phyloP scores from a whole-genome alignment of 2,113 vertebrate species.

The Sceloporus undulatus region DNA sequence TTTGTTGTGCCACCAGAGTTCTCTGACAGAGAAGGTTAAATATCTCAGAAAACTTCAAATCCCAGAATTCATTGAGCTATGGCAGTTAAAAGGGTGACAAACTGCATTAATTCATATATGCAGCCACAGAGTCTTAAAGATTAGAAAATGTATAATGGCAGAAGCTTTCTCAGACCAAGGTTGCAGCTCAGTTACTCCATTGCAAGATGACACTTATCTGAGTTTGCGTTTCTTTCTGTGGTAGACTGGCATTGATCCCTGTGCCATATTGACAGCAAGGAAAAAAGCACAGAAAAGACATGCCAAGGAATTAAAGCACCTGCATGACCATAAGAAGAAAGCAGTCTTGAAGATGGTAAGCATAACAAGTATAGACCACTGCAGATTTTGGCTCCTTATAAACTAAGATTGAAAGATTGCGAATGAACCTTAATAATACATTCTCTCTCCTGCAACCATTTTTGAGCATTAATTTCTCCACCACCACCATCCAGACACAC shows the following conservation, averaged over 20 bases:
- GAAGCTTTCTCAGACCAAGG: not conserved
- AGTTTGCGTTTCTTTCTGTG: conserved; percentile 23
- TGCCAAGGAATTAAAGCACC: conserved; percentile 71
- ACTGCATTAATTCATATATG: too few species aligned
- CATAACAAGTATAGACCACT: conserved; percentile 15
- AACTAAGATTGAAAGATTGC: not conserved
- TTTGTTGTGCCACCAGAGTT: too few species aligned
- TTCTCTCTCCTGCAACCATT: not conserved
- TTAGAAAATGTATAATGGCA: not conserved
- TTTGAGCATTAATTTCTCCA: too few species aligned
- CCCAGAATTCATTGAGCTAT: too few species aligned
- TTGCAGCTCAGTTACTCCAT: not conserved
- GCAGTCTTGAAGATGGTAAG: conserved; percentile 81
- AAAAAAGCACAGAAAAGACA: conserved; percentile 81
- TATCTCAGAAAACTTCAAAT: too few species aligned
- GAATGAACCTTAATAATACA: not conserved
- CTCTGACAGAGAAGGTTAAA: too few species aligned
- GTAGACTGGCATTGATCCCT: conserved; percentile 90
- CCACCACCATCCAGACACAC: too few species aligned
- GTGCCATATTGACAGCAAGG: conserved; percentile 76
- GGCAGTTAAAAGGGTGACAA: too few species aligned
- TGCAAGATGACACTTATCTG: conserved; percentile 28
- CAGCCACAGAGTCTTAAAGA: not conserved
- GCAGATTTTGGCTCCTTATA: not conserved
- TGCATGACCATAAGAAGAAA: conserved; percentile 61